Percentiles rank a stretch among this genome's conserved stretches.
These are phyloP conservation scores for Neosalanx taihuensis DNA, from an alignment of 2,797 vertebrate genomes.

Conservation along the genomic window DNA sequence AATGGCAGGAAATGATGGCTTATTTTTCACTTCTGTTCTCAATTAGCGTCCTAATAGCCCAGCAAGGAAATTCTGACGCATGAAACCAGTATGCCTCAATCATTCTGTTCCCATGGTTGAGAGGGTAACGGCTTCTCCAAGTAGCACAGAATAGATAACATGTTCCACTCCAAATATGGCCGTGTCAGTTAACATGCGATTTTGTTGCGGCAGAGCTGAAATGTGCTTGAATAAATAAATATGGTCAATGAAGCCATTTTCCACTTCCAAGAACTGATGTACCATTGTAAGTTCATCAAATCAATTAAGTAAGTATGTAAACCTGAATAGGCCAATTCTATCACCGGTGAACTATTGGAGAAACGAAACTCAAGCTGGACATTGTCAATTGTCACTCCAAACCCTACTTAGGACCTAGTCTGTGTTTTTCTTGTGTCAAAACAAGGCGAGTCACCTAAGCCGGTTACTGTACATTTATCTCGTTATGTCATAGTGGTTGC, in stretches of 20 bases:
- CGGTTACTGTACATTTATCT: conserved; percentile 8
- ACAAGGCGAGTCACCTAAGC: conserved; percentile 14
- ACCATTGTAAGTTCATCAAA: too few relatives aligned
- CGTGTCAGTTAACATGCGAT: conserved; percentile 39
- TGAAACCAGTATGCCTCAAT: conserved; percentile 27
- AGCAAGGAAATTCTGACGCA: conserved; percentile 20
- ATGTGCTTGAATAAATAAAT: conserved; percentile 14
- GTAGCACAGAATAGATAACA: conserved; percentile 58
- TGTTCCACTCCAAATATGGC: conserved; percentile 74
- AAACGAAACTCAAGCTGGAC: too few relatives aligned
- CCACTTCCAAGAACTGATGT: background rate
- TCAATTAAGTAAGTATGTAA: too few relatives aligned
- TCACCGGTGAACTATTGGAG: too few relatives aligned
- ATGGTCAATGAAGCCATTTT: background rate
- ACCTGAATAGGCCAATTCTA: too few relatives aligned
- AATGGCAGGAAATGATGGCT: background rate
- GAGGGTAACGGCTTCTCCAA: conserved; percentile 46
- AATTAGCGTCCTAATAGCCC: conserved; percentile 17
- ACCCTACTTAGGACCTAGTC: too few relatives aligned
- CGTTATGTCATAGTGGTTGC: conserved; percentile 23
- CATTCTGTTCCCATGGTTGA: conserved; percentile 25
- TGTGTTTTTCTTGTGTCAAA: background rate
- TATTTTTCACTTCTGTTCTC: conserved; percentile 4
- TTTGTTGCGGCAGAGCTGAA: conserved; percentile 30
- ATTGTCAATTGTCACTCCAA: too few relatives aligned